A percentile compares a stretch with the other conserved stretches of the same genome.
These are phyloP conservation scores for Physocephala rufipes DNA, from an alignment of 2,888 invertebrate genomes.

Conservation along the genomic window DNA sequence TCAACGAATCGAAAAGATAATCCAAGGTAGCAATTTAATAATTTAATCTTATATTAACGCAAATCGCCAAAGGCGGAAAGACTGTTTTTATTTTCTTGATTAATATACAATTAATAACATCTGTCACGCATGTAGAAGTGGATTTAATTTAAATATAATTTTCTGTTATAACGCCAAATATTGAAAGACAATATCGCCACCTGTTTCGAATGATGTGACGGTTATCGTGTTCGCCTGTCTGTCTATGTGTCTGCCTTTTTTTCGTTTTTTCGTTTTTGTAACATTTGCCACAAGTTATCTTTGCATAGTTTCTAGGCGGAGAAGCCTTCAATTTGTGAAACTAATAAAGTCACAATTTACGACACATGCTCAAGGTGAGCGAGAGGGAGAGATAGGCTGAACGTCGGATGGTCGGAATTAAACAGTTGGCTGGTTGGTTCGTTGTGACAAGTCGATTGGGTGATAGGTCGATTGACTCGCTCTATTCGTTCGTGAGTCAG, in stretches of 20 bases:
- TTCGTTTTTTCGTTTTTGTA: no score
- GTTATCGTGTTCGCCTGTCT: no score
- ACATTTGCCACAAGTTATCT: neutral
- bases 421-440: no score
- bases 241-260: neutral
- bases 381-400: no score
- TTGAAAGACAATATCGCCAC: conserved; percentile 1
- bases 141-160: conserved; percentile 28
- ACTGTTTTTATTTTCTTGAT: neutral
- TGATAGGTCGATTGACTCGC: no score
- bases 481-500: neutral
- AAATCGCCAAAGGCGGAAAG: neutral
- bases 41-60: no score
- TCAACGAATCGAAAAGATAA: no score
- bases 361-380: neutral
- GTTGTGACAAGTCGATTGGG: no score
- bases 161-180: conserved; percentile 19
- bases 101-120: neutral
- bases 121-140: conserved; percentile 19
- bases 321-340: conserved; percentile 2
- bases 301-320: neutral
- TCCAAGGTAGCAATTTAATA: no score
- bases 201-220: no score
- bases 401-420: no score
- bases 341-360: conserved; percentile 21